Conservation (phyloP, 1,140 invertebrate species). For the Acromyrmex charruanus region DNA sequence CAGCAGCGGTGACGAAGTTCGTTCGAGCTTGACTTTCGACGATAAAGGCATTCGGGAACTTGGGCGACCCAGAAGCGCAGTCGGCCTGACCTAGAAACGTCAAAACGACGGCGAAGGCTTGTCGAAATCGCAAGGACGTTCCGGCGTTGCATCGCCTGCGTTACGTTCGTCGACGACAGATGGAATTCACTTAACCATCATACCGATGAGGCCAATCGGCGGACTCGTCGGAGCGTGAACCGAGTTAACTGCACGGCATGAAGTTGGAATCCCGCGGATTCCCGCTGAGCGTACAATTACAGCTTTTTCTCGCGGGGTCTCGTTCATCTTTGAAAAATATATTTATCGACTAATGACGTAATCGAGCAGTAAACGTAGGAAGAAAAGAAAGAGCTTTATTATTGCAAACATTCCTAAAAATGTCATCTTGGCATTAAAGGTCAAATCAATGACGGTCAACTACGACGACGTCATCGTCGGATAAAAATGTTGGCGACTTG, state of each 20-base stretch:
- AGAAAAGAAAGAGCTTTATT: not conserved
- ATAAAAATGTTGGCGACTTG: conserved; percentile 51
- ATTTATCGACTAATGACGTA: conserved; percentile 10
- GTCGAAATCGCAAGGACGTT: conserved; percentile 53
- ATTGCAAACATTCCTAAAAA: conserved; percentile 15
- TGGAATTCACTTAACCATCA: conserved; percentile 73
- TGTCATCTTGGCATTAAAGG: conserved; percentile 6
- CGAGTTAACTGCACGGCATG: conserved; percentile 39
- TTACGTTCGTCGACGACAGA: conserved; percentile 55
- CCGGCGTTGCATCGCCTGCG: not conserved
- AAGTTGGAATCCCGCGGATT: conserved; percentile 23
- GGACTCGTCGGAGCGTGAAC: conserved; percentile 63
- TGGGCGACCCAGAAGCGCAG: conserved; percentile 68
- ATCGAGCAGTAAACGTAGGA: not conserved
- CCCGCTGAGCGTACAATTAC: conserved; percentile 17
- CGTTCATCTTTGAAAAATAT: conserved; percentile 11
- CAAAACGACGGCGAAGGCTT: conserved; percentile 50
- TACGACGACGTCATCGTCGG: conserved; percentile 37
- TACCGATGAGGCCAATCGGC: conserved; percentile 66
- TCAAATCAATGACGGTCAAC: conserved; percentile 43
- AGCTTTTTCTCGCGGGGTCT: not conserved
- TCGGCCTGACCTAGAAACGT: conserved; percentile 74
- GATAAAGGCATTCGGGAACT: conserved; percentile 66
- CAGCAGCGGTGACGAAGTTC: conserved; percentile 61
- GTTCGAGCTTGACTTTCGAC: conserved; percentile 73